Conservation (phyloP, 2,888 invertebrate genomes). For the Choristoneura rosaceana region DNA sequence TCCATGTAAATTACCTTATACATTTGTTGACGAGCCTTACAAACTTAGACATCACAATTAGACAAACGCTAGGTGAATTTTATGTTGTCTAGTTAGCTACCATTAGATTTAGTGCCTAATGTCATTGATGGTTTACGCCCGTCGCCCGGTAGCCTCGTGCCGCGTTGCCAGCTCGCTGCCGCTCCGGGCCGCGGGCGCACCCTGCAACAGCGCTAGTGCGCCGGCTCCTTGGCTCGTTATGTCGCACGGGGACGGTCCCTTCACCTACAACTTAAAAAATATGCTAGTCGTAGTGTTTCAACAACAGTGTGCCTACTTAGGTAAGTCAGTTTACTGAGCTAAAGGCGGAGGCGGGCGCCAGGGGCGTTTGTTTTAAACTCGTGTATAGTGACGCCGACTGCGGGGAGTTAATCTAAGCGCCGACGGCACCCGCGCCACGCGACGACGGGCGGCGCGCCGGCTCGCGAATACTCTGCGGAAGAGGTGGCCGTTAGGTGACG, state of each 20-base stretch:
- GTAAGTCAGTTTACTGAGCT: slow-evolving; percentile 27
- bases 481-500: not conserved
- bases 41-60: slow-evolving; percentile 40
- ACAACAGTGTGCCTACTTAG: slow-evolving; percentile 37
- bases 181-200: not conserved
- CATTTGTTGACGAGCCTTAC: not conserved
- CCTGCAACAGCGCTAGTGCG: not conserved
- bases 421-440: not conserved
- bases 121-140: not conserved
- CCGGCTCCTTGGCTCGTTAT: not conserved
- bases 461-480: not conserved
- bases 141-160: not conserved
- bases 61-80: slow-evolving; percentile 39
- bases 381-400: slow-evolving; percentile 65
- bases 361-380: slow-evolving; percentile 75
- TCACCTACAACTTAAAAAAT: slow-evolving; percentile 30
- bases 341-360: slow-evolving; percentile 54
- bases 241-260: slow-evolving; percentile 16
- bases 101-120: slow-evolving; percentile 34
- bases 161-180: not conserved
- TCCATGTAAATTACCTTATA: too few relatives aligned
- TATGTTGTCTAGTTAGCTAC: slow-evolving; percentile 40
- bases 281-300: slow-evolving; percentile 40
- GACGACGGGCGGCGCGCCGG: not conserved
- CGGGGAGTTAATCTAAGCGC: slow-evolving; percentile 1